Percentiles rank a stretch among this genome's conserved stretches.
Evolutionary conservation across 2,797 vertebrate genomes (phyloP).

Genomic region (Parambassis ranga): DNA sequence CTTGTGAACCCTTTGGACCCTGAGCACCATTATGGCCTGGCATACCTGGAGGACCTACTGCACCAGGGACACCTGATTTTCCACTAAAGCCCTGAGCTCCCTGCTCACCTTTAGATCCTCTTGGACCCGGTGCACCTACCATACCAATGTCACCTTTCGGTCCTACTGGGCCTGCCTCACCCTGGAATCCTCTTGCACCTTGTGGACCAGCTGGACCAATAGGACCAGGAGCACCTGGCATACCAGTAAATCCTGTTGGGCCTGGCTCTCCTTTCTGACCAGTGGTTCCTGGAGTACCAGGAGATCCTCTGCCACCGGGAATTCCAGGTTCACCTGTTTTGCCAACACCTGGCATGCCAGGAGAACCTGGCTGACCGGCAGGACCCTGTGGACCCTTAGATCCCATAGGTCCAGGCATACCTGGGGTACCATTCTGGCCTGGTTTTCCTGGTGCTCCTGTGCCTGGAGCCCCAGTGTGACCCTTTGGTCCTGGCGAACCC

Average conservation of each 20-base stretch:
- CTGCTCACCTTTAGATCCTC: constrained; percentile 88
- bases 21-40: constrained; percentile 85
- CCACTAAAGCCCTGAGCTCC: constrained; percentile 88
- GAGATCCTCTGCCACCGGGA: constrained; percentile 86
- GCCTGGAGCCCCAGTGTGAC: constrained; percentile 86
- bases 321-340: constrained; percentile 88
- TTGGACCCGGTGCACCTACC: constrained; percentile 82
- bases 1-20: constrained; percentile 87
- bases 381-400: constrained; percentile 87
- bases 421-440: constrained; percentile 87
- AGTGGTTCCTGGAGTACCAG: constrained; percentile 86
- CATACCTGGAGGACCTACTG: constrained; percentile 83
- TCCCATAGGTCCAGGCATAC: constrained; percentile 86
- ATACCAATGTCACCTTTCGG: constrained; percentile 88
- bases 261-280: constrained; percentile 94
- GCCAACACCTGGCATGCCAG: constrained; percentile 89
- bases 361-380: constrained; percentile 84
- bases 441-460: constrained; percentile 83
- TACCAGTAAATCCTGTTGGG: constrained; percentile 85
- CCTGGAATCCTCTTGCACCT: constrained; percentile 88
- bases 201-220: constrained; percentile 86
- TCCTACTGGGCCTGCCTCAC: constrained; percentile 84
- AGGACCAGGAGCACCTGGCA: constrained; percentile 81
- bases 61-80: constrained; percentile 88
- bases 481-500: constrained; percentile 85